These are phyloP conservation scores for Paracanthobrama guichenoti DNA, from an alignment of 2,113 vertebrate species.

Conservation along the genomic window DNA sequence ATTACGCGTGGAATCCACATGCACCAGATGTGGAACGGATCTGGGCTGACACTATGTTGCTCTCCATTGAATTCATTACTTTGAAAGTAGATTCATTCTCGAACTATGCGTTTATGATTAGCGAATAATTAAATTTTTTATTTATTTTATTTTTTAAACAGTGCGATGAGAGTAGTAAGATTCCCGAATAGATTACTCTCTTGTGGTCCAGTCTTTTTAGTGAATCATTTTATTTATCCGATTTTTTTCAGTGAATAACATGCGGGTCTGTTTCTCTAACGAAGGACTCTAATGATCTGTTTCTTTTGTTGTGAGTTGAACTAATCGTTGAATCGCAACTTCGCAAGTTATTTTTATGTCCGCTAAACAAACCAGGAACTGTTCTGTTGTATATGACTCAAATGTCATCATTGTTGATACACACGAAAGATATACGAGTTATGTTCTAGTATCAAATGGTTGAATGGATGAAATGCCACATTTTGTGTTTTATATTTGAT, in stretches of 20 bases:
- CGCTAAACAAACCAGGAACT: too few relatives aligned
- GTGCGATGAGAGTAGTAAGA: not conserved
- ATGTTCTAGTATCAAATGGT: not conserved
- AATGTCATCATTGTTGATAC: too few relatives aligned
- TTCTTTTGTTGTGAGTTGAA: not conserved
- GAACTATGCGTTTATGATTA: not conserved
- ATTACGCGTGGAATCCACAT: too few relatives aligned
- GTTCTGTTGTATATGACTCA: too few relatives aligned
- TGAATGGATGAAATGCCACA: not conserved
- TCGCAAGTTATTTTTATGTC: not conserved
- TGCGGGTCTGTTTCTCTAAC: not conserved
- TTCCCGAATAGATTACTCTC: not conserved
- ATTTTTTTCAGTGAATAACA: not conserved
- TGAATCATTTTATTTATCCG: not conserved
- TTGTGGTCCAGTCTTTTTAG: not conserved
- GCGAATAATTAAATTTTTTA: too few relatives aligned
- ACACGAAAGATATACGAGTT: not conserved
- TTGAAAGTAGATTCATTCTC: not conserved
- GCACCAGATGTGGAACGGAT: too few relatives aligned
- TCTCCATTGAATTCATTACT: not conserved
- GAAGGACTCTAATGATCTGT: not conserved
- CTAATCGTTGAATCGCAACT: not conserved
- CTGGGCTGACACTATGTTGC: too few relatives aligned
- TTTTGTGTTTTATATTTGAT: not conserved
- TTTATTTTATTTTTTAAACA: too few relatives aligned